These are phyloP conservation scores for Invenusta paracnida DNA, from an alignment of 2,888 invertebrate genomes.

Conservation along the genomic window DNA sequence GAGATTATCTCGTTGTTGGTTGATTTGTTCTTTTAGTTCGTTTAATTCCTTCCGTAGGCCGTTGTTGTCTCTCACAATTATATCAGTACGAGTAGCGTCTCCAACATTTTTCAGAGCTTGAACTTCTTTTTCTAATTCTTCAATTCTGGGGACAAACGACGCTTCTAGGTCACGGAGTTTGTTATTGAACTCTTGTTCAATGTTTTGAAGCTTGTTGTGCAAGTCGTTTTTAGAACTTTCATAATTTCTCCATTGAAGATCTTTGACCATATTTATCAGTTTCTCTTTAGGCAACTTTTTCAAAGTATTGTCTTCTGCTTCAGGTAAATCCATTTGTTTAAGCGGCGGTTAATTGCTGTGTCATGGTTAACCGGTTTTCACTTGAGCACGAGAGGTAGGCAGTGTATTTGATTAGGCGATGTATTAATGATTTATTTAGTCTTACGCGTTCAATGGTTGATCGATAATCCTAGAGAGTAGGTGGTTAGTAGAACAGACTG, in stretches of 20 bases:
- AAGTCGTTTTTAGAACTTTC: background rate
- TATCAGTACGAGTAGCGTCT: background rate
- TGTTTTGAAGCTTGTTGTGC: background rate
- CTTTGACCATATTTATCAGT: background rate
- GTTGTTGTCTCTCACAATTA: background rate
- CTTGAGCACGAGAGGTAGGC: background rate
- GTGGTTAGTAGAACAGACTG: no score
- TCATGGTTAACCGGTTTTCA: background rate
- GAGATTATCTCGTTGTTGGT: background rate
- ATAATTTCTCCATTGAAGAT: background rate
- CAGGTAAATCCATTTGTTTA: background rate
- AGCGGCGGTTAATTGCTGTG: background rate
- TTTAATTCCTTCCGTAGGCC: background rate
- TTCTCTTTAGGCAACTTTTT: background rate
- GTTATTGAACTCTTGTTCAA: no score
- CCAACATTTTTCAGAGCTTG: background rate
- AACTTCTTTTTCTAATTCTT: background rate
- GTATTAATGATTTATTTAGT: background rate
- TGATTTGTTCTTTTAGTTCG: background rate
- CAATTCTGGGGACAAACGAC: background rate
- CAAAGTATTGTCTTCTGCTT: background rate
- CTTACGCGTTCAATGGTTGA: background rate
- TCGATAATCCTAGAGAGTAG: background rate
- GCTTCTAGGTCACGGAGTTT: background rate
- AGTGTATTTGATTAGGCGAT: background rate